Base-by-base conservation (phyloP, 2,888 invertebrate species). In the Coelopa pilipes region DNA sequence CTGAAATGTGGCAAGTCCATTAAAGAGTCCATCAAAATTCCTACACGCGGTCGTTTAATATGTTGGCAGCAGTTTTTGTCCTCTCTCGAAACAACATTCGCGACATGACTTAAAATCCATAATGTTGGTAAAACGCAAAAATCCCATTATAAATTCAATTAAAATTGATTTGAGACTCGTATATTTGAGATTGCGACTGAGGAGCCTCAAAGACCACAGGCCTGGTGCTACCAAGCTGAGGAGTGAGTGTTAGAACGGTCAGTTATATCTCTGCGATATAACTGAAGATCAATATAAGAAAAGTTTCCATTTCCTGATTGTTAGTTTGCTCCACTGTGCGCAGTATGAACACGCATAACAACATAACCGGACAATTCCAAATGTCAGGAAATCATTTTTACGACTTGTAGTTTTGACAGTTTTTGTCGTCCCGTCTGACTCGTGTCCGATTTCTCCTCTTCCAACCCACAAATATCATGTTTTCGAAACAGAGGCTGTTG, bases 331-430 rank as follows among this genome's bases (percentile, higher is more conserved):
- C 71, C 55, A 71, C 71, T 46, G 55, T 65, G 55, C 46, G 12
- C 34, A 45, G 47, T 46, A 57, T 69, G 55, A 53, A 71, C 55
- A 63, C 63, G 67, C 60, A 63, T 63, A 62, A 75, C 72, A 78
- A 76, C 79, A 77, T 74, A 76, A 77, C 74, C 74, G 75, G 76
- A 75, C 76, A 75, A 80, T 79, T 77, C 75, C 66, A 74, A 78
- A 80, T 79, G 80, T 79, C 79, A 79, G 76, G 77, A 76, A 79
- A 80, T 80, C 77, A 80, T 78, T 80, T 62, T 79, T 79, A 79
- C 78, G 79, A 79, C 79, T 80, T 77, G 78, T 76, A 78, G 76
- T 75, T 78, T 67, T 76, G 75, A 74, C 76, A 77, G 77, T 77
- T 78, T 78, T 78, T 74, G 49, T 68, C 57, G 34, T 60, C 17